Evolutionary conservation across 2,888 invertebrate genomes (phyloP).

Genomic region (Sacculina carcini): DNA sequence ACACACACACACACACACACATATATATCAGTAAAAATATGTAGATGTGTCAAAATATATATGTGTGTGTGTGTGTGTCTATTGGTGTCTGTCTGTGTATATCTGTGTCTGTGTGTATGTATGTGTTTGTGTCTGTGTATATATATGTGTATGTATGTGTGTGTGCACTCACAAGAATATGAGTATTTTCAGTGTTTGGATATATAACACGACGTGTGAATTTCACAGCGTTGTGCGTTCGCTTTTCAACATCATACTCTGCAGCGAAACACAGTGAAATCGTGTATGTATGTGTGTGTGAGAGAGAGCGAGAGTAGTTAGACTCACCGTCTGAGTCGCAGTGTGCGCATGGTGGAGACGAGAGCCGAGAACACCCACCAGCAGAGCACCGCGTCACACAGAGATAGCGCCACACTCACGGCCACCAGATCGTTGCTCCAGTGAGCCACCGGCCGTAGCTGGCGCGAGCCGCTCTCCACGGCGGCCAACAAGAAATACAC

Average conservation of each 20-base stretch:
- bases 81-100: too few relatives aligned
- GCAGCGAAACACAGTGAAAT: background rate
- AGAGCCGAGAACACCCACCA: slow-evolving; percentile 82
- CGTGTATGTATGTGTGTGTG: background rate
- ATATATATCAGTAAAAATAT: too few relatives aligned
- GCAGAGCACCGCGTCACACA: slow-evolving; percentile 35
- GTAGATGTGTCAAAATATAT: too few relatives aligned
- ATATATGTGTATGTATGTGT: background rate
- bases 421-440: slow-evolving; percentile 26
- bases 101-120: too few relatives aligned
- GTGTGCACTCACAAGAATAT: background rate
- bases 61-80: too few relatives aligned
- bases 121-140: too few relatives aligned
- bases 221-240: background rate
- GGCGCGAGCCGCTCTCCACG: slow-evolving; percentile 60
- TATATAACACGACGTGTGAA: background rate
- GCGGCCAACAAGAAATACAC: slow-evolving; percentile 58
- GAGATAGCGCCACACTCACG: slow-evolving; percentile 32
- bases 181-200: background rate
- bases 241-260: background rate
- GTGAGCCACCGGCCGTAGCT: slow-evolving; percentile 34
- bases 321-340: slow-evolving; percentile 43
- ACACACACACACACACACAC: slow-evolving; percentile 13
- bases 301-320: slow-evolving; percentile 1
- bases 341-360: slow-evolving; percentile 64